Base-by-base conservation (phyloP, 2,113 vertebrate species). In the Brachirus orientalis region DNA sequence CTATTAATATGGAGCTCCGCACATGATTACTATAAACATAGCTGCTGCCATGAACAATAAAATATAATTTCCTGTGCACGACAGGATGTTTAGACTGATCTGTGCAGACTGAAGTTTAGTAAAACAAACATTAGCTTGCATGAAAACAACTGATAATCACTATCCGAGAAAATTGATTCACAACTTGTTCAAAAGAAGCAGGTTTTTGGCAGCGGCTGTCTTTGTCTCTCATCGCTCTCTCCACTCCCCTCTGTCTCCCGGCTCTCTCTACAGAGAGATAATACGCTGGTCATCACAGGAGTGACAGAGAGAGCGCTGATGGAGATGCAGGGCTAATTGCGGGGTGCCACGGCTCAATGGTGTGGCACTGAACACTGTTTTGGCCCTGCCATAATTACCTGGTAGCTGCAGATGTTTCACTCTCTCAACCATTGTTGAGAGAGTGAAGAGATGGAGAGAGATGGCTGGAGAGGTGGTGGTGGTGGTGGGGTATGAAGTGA, bases 241-340 rank as follows among this genome's bases (percentile, higher is more conserved):
- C 75, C 53, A 63, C 19, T 12, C 7, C 18, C 8, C 47, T 40
- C 38, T 40, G 3, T 48, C 6, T 69, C n/a, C n/a, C n/a, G n/a
- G n/a, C n/a, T n/a, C 51, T 70, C 78, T 86, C 85, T 61, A 63
- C 59, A 62, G 11, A 60, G 61, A 57, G 74, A 76, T 79, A 83
- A 84, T 79, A 64, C 18, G 0, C 53, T 45, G 84, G 79, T 75
- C 79, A 84, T 72, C 36, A 45, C 68, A 76, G 68, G 70, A 51
- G 64, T 13, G 35, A n/a, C 22, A 10, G 60, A 43, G 60, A 4
- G 53, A 48, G 65, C 40, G 10, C 40, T 43, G 77, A 57, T 73
- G 75, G 83, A 82, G 79, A 80, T 56, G 75, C 40, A 3, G 65
- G 74, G 65, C 79, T 88, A 89, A 90, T 90, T 90, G 86, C 63